phyloP scores from a whole-genome alignment of 2,797 vertebrate genomes.

The Mormyrus proboscirostris region DNA sequence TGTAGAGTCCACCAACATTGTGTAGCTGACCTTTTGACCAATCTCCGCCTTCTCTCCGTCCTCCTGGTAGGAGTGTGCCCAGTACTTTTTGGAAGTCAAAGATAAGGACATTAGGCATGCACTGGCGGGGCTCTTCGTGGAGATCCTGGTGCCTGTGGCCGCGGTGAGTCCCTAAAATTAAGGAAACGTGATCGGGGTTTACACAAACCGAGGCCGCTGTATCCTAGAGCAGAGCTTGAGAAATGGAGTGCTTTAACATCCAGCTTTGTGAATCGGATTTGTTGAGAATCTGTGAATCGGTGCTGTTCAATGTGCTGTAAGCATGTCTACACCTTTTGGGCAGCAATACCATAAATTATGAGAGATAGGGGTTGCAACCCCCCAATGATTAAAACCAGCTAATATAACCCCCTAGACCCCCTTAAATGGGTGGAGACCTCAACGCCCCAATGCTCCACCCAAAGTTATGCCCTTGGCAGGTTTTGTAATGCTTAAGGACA shows the following conservation, averaged over 20 bases:
- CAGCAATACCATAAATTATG: background rate
- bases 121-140: slow-evolving; percentile 94
- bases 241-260: background rate
- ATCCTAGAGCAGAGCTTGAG: background rate
- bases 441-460: background rate
- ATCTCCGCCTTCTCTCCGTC: slow-evolving; percentile 26
- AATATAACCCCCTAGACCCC: background rate
- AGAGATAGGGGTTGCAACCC: background rate
- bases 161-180: slow-evolving; percentile 77
- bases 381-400: background rate
- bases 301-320: background rate
- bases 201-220: background rate
- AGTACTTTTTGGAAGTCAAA: slow-evolving; percentile 98
- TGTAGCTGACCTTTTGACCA: background rate
- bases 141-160: slow-evolving; percentile 95
- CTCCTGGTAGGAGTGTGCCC: slow-evolving; percentile 83
- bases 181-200: background rate
- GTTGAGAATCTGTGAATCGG: background rate
- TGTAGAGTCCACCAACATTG: background rate
- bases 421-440: background rate
- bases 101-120: slow-evolving; percentile 99
- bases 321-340: background rate
- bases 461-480: background rate
- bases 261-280: background rate
- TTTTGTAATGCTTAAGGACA: background rate